Conservation (phyloP, 2,113 vertebrate species). For the Rousettus leschenaultii region DNA sequence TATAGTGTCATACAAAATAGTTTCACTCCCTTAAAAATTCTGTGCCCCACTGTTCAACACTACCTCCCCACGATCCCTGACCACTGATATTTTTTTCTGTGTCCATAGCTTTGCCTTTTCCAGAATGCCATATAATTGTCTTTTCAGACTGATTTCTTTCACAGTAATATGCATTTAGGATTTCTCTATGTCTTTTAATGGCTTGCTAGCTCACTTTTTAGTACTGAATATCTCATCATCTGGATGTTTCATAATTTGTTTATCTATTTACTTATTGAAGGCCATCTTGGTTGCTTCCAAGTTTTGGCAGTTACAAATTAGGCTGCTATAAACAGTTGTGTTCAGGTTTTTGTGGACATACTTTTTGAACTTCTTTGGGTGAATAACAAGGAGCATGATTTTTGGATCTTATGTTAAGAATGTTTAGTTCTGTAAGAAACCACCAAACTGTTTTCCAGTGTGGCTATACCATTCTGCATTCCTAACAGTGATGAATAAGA, state of each 20-base stretch:
- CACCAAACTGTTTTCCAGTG: background rate
- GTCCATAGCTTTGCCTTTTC: background rate
- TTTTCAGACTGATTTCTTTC: background rate
- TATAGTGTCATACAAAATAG: background rate
- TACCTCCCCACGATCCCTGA: background rate
- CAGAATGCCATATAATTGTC: background rate
- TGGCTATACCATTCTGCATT: background rate
- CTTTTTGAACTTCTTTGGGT: background rate
- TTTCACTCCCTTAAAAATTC: background rate
- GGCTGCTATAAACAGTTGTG: background rate
- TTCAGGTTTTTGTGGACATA: background rate
- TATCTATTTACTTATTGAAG: background rate
- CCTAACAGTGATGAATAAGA: background rate
- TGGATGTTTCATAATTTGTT: too few species aligned
- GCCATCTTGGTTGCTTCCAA: background rate
- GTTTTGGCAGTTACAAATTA: background rate
- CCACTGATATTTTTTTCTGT: background rate
- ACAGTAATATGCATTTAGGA: background rate
- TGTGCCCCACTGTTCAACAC: background rate
- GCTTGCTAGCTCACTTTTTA: background rate
- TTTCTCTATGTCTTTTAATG: background rate
- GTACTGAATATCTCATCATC: too few species aligned
- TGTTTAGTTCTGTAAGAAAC: background rate
- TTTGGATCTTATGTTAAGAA: background rate
- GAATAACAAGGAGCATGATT: background rate